These are phyloP conservation scores for Dryomyza anilis DNA, from an alignment of 2,888 invertebrate genomes.

Conservation along the genomic window DNA sequence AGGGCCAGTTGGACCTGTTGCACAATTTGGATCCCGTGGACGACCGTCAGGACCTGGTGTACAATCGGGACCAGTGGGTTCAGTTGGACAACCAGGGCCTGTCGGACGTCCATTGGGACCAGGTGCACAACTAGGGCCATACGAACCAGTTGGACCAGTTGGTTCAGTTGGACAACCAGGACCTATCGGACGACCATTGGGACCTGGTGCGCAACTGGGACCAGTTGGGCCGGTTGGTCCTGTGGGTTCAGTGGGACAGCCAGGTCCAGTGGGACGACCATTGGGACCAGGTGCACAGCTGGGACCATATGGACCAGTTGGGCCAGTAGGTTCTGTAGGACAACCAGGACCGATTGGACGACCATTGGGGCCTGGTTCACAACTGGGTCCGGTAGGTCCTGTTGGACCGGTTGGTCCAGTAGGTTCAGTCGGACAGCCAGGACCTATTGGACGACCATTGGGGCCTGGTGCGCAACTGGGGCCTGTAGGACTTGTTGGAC, in stretches of 20 bases:
- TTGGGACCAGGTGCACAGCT: constrained; percentile 25
- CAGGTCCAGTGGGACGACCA: constrained; percentile 7
- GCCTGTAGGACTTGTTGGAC: constrained; percentile 24
- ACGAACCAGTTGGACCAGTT: neutral
- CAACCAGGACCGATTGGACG: constrained; percentile 17
- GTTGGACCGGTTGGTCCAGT: constrained; percentile 20
- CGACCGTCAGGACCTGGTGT: neutral
- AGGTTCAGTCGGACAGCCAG: constrained; percentile 21
- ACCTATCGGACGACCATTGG: constrained; percentile 16
- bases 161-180: constrained; percentile 13
- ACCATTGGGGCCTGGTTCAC: constrained; percentile 10
- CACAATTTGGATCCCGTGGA: neutral
- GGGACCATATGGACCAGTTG: constrained; percentile 26
- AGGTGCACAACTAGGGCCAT: neutral
- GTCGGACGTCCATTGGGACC: constrained; percentile 11
- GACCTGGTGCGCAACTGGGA: constrained; percentile 25
- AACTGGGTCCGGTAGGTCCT: no score
- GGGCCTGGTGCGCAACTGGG: constrained; percentile 19
- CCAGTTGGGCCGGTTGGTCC: constrained; percentile 19
- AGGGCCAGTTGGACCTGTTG: neutral
- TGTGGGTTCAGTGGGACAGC: constrained; percentile 1
- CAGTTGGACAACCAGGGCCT: constrained; percentile 37
- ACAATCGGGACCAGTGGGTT: constrained; percentile 15
- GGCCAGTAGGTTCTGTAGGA: constrained; percentile 26
- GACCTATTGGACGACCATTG: constrained; percentile 23